Evolutionary conservation across 2,888 invertebrate genomes (phyloP).

Genomic region (Tyria jacobaeae): DNA sequence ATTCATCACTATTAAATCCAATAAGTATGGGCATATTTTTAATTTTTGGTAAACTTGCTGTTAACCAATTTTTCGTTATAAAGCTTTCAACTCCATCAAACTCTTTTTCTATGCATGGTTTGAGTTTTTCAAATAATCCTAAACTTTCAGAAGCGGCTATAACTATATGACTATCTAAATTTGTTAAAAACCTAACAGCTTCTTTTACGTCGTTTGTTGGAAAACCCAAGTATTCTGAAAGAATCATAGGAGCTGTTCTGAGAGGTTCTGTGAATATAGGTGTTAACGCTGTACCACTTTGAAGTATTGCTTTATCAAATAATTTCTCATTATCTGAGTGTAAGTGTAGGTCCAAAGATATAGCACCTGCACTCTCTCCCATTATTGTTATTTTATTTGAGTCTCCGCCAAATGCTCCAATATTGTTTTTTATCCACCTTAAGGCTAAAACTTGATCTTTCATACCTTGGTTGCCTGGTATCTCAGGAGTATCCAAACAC

Average conservation of each 20-base stretch:
- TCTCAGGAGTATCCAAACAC: conserved; percentile 44
- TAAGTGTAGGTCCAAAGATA: conserved; percentile 45
- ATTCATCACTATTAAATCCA: conserved; percentile 49
- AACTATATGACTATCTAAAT: conserved; percentile 9
- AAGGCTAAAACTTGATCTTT: conserved; percentile 50
- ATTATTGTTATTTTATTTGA: conserved; percentile 45
- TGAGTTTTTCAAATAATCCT: neutral
- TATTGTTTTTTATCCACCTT: conserved; percentile 49
- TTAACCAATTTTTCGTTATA: conserved; percentile 13
- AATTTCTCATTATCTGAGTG: conserved; percentile 39
- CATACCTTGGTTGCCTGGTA: conserved; percentile 51
- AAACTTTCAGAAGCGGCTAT: conserved; percentile 9
- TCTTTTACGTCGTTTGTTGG: conserved; percentile 11
- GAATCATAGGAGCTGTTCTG: conserved; percentile 8
- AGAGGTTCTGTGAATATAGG: conserved; percentile 3
- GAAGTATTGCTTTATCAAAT: conserved; percentile 57
- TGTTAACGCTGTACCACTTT: conserved; percentile 14
- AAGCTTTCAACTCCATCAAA: conserved; percentile 20
- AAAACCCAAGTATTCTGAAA: conserved; percentile 16
- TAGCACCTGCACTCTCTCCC: conserved; percentile 49
- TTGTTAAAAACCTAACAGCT: conserved; percentile 15
- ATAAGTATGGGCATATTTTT: conserved; percentile 14
- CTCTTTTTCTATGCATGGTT: conserved; percentile 21
- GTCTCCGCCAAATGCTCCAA: conserved; percentile 50
- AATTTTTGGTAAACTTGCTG: conserved; percentile 13